These are phyloP conservation scores for Eurytoma adleriae DNA, from an alignment of 2,888 invertebrate species.

Conservation along the genomic window DNA sequence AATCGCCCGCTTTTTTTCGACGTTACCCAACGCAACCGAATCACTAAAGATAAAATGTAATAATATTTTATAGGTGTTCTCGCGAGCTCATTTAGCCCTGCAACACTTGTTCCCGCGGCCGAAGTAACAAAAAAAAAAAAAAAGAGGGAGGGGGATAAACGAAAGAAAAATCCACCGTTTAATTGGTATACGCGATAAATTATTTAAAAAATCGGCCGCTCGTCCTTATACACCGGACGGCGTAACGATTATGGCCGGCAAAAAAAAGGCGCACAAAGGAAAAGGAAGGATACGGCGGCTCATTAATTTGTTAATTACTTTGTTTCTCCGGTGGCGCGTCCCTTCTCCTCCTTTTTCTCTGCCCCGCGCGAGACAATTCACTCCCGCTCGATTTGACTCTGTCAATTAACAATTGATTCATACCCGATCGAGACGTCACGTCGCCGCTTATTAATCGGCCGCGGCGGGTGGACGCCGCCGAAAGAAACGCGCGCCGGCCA, in stretches of 20 bases:
- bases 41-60: too few relatives aligned
- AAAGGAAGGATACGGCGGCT: slow-evolving; percentile 54
- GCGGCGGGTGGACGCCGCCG: background rate
- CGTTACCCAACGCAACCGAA: too few relatives aligned
- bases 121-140: too few relatives aligned
- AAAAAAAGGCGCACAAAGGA: slow-evolving; percentile 36
- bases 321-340: slow-evolving; percentile 60
- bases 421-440: slow-evolving; percentile 41
- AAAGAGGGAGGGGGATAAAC: too few relatives aligned
- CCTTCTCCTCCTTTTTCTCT: slow-evolving; percentile 15
- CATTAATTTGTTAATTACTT: slow-evolving; percentile 65
- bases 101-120: too few relatives aligned
- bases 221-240: slow-evolving; percentile 19
- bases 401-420: slow-evolving; percentile 53
- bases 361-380: slow-evolving; percentile 24
- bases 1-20: too few relatives aligned
- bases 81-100: too few relatives aligned
- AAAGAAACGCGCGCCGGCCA: slow-evolving; percentile 10
- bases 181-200: slow-evolving; percentile 21
- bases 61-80: too few relatives aligned
- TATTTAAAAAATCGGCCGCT: slow-evolving; percentile 33
- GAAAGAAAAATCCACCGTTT: slow-evolving; percentile 23
- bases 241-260: slow-evolving; percentile 10
- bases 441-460: slow-evolving; percentile 19
- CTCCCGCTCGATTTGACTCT: slow-evolving; percentile 48